A percentile compares a stretch with the other conserved stretches of the same genome.
These are phyloP conservation scores for Macquaria australasica DNA, from an alignment of 2,113 vertebrate genomes.

Conservation along the genomic window DNA sequence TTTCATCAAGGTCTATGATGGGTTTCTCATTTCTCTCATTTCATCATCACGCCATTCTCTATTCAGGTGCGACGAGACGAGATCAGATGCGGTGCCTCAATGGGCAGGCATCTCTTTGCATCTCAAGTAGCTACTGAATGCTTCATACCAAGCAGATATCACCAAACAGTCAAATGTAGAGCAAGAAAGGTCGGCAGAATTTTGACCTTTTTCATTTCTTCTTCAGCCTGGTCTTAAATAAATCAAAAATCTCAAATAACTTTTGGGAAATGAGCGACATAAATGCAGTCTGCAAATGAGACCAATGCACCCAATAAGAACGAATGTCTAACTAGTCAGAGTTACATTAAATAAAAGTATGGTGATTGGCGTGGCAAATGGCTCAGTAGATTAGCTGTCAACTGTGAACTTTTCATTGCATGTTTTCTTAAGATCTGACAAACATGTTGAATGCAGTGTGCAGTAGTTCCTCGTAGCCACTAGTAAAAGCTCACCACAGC, in stretches of 20 bases:
- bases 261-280: neutral
- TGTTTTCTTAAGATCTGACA: too few relatives aligned
- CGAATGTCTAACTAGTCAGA: too few relatives aligned
- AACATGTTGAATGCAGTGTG: too few relatives aligned
- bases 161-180: conserved; percentile 3
- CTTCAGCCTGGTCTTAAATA: neutral
- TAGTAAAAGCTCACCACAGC: too few relatives aligned
- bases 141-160: neutral
- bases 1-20: conserved; percentile 37
- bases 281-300: neutral
- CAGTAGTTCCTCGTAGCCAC: too few relatives aligned
- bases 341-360: neutral
- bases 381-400: too few relatives aligned
- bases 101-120: conserved; percentile 40
- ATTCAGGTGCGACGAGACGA: conserved; percentile 40
- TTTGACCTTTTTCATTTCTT: neutral
- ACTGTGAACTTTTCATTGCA: too few relatives aligned
- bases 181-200: neutral
- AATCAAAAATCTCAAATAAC: too few relatives aligned
- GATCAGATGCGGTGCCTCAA: conserved; percentile 46
- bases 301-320: neutral
- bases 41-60: conserved; percentile 26
- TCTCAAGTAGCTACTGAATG: conserved; percentile 46
- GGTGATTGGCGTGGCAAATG: too few relatives aligned
- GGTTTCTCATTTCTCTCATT: conserved; percentile 51